These are phyloP conservation scores for Gymnocypris eckloni DNA, from an alignment of 2,797 vertebrate genomes.

Conservation along the genomic window DNA sequence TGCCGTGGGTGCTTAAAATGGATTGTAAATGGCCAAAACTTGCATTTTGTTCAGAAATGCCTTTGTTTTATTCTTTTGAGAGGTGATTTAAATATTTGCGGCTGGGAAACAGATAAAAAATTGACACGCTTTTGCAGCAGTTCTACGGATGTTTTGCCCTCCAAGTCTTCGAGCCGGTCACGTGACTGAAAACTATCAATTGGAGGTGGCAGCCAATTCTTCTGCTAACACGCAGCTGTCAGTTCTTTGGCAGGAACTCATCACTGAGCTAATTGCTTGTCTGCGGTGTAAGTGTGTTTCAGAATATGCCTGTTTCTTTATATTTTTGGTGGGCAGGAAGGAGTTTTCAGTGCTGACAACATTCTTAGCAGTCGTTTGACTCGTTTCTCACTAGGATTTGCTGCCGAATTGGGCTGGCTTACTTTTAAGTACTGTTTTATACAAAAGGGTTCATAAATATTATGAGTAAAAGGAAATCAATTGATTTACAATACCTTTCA, in stretches of 20 bases:
- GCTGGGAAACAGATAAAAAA: too few relatives aligned
- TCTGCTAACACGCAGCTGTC: conserved; percentile 63
- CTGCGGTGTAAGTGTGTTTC: conserved; percentile 19
- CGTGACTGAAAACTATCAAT: too few relatives aligned
- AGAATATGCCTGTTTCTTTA: conserved; percentile 26
- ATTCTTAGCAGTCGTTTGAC: not conserved
- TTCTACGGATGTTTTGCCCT: too few relatives aligned
- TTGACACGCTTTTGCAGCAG: too few relatives aligned
- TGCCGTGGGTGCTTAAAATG: too few relatives aligned
- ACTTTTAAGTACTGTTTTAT: not conserved
- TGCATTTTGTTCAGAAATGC: too few relatives aligned
- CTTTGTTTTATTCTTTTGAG: too few relatives aligned
- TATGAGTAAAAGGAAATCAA: not conserved
- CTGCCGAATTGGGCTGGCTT: too few relatives aligned
- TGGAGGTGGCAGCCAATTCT: conserved; percentile 30
- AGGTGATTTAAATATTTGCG: too few relatives aligned
- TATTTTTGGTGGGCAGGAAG: not conserved
- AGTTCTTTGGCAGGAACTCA: conserved; percentile 57
- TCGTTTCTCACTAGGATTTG: not conserved
- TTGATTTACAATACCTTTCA: not conserved
- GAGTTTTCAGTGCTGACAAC: too few relatives aligned
- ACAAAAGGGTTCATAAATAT: not conserved
- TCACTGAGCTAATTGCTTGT: conserved; percentile 63
- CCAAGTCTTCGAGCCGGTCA: too few relatives aligned
- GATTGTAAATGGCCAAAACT: too few relatives aligned